Base-by-base conservation (phyloP, 2,797 vertebrate species). In the Adrianichthys oophorus region DNA sequence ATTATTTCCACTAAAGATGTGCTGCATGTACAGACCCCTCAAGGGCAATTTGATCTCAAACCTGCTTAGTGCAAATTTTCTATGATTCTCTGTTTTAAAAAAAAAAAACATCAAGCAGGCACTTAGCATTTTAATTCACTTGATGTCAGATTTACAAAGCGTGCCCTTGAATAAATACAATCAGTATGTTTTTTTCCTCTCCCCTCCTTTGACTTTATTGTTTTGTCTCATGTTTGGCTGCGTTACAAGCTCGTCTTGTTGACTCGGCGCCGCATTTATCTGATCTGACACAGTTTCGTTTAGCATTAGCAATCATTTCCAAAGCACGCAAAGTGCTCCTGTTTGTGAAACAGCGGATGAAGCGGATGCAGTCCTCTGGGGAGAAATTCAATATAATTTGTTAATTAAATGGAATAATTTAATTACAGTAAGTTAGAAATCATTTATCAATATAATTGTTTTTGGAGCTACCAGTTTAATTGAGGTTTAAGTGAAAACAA, bases 381-480 rank as follows among this genome's bases (percentile, higher is more conserved):
- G 91, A 89, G 86, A 91, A 90, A 89, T 92, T 92, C 89, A 87
- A 91, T 91, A 91, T 92, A 87, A 92, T 92, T 91, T 68, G 88
- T 92, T 92, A 92, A 93, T 93, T 92, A 92, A 93, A 92, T 91
- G 85, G 90, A 93, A 91, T 92, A 92, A 93, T 93, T 93, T 91
- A 92, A 93, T 93, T 92, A 92, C 90, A 90, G 89, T 87, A 92
- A 91, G 89, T 92, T 87, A 76, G 84, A 91, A 91, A 89, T 86
- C 88, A 91, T 92, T 91, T 88, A 93, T 93, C 92, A 92, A 90
- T 91, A 90, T 92, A 93, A 92, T 92, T 91, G 89, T 92, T 92
- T 91, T 86, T 88, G 80, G 81, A 89, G 90, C 82, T 84, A 80
- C 71, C 76, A 61, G 86, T 90, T 84, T 93, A 93, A 93, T 93